Evolutionary conservation across 2,113 vertebrate genomes (phyloP), one percentile per base, ranked within the genome.

Genomic region (Sinocyclocheilus grahami): DNA sequence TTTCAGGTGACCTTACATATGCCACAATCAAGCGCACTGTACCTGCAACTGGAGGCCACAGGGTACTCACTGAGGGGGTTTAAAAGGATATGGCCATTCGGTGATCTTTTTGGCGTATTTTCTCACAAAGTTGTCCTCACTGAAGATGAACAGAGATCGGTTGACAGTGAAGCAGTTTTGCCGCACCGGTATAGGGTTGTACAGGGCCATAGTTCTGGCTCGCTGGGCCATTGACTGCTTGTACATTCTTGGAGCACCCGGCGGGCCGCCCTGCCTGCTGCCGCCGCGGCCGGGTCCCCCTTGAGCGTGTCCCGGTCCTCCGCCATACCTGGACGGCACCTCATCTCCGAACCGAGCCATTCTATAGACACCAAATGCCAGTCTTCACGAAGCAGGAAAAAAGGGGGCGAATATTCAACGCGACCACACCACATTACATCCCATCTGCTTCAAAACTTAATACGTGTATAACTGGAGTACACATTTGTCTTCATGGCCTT

Each of bases 71-170:
- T 48, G 46, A 48, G 85, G 69, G 60, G 22, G 46, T 78, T 77
- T 85, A 69, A 94, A 96, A 99, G 97, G 97, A 99, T 99, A 99
- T 99, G 97, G 97, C 97, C 97, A 99, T 96, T 99, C 97, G 95
- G 97, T 99, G 96, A 99, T 99, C 96, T 97, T 98, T 96, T 98
- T 99, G 96, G 98, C 98, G 96, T 98, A 98, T 96, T 99, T 99
- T 94, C 98, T 97, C 95, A 99, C 97, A 94, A 97, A 97, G 95
- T 99, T 99, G 92, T 99, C 98, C 93, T 99, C 98, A 78, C 98
- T 97, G 96, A 99, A 99, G 93, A 99, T 97, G 95, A 99, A 99
- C 83, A 99, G 96, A 80, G 98, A 99, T 89, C 98, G 97, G 96
- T 99, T 98, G 95, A 98, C 95, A 39, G 97, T 99, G 90, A 99